These are phyloP conservation scores for Isotomurus palustris DNA, from an alignment of 2,888 invertebrate species.

Conservation along the genomic window DNA sequence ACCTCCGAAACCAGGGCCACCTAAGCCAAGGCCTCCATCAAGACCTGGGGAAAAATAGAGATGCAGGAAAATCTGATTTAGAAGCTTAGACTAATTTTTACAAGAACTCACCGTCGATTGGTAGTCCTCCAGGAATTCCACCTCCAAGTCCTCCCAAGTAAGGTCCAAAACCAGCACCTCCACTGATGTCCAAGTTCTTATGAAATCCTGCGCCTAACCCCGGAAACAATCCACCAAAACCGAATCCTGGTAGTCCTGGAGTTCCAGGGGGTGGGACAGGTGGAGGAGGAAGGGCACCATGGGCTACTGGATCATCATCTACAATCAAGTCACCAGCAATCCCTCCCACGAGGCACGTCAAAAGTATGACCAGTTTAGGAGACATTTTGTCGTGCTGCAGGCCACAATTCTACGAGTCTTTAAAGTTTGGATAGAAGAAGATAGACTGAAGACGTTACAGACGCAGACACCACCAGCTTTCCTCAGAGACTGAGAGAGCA, in stretches of 20 bases:
- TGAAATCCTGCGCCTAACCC: constrained; percentile 11
- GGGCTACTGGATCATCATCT: background rate
- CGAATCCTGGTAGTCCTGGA: background rate
- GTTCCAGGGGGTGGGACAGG: constrained; percentile 1
- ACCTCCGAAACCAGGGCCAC: constrained; percentile 4
- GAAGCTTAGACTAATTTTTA: background rate
- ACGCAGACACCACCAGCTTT: no score
- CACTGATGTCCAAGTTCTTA: constrained; percentile 16
- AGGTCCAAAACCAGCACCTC: constrained; percentile 15
- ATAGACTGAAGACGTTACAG: no score
- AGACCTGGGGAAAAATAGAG: background rate
- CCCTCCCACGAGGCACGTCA: no score
- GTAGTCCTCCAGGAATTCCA: background rate
- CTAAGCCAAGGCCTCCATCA: background rate
- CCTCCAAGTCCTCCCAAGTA: constrained; percentile 13
- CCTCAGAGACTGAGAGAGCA: no score
- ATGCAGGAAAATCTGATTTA: background rate
- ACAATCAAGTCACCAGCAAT: no score
- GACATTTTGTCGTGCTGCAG: no score
- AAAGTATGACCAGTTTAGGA: no score
- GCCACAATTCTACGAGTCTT: no score
- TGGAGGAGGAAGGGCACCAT: constrained; percentile 7
- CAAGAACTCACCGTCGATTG: background rate
- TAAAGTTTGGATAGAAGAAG: no score
- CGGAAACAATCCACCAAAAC: background rate